Base-by-base conservation (phyloP, 2,113 vertebrate genomes). In the Lota lota region DNA sequence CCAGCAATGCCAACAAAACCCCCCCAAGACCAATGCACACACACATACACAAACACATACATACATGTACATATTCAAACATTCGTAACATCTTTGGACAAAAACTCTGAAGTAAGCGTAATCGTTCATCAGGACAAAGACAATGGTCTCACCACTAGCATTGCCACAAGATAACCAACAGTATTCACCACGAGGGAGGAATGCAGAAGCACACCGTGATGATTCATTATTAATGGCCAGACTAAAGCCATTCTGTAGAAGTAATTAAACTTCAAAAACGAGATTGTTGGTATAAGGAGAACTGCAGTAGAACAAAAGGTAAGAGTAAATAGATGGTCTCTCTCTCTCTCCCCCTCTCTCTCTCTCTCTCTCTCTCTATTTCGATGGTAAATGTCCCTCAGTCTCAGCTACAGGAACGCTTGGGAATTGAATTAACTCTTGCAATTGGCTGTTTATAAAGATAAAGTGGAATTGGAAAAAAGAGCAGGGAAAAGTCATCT, bases 221-320 rank as follows among this genome's bases (percentile, higher is more conserved):
- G 82, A 85, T 72, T 84, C 77, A 81, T 88, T 88, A 90, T 91
- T 88, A 86, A 86, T 78, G 69, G 77, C 78, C 79, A 2, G 73
- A 81, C 75, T 77, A 74, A 80, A 72, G 80, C 83, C 76, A 70
- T 79, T 82, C 61, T 83, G 81, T 63, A 70, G 88, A 88, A 85
- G 78, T 81, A 87, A 90, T 91, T 89, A 88, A 61, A 84, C 79
- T 74, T 64, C 66, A 76, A 67, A 79, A 85, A 79, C 80, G 79
- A 87, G 28, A 33, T 14, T 18, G 17, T 10, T 18, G 12, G 40
- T 47, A 20, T n/a, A 47, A 17, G 12, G 10, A 64, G 28, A 40
- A 21, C 21, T 63, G 21, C 19, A 17, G 14, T 22, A 36, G n/a
- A 15, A 10, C 12, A 58, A 53, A 17, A 58, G 24, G 36, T 3